Evolutionary conservation across 2,113 vertebrate genomes (phyloP), one percentile per base, ranked within the genome.

Genomic region (Myrmophylax atrothorax): DNA sequence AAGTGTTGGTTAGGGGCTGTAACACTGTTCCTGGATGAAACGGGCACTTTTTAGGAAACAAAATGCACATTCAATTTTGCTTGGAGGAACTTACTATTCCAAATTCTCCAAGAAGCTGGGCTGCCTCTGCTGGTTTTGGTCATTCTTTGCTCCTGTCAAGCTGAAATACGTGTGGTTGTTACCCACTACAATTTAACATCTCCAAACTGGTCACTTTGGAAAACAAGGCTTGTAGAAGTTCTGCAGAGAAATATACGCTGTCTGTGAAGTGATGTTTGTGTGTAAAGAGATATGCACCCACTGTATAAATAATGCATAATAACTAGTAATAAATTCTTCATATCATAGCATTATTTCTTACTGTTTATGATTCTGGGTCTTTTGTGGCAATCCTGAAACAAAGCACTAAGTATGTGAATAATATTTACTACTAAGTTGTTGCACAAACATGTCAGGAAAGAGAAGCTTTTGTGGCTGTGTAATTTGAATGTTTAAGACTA

Each of bases 231-330:
- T 89, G 33, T 62, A 90, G 63, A 91, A 93, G 44, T 86, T 91
- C 59, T 88, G 35, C 63, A 84, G 42, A 90, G 72, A 96, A 91
- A 87, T 80, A 80, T 47, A 49, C 62, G 55, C 75, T 88, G 62
- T 82, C 67, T 87, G 18, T 94, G 76, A 91, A 77, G 63, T 47
- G 72, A 26, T 93, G 53, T 83, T 97, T 93, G 50, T 63, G 25
- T 96, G 58, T 73, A 96, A 94, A 95, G 70, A 0, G 0, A 80
- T 85, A 70, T 29, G 59, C 18, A 74, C 42, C 53, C 50, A 29
- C 70, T 35, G 10, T 89, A 87, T 97, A 95, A 94, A 95, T 94
- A 94, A 94, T 93, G 14, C 89, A 94, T 96, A 95, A 85, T 73
- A 89, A 62, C 81, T 84, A 58, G 55, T 85, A 89, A 94, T 94